These are phyloP conservation scores for cattle (Bos taurus) DNA, from an alignment of 2,113 vertebrate species.

Conservation along the genomic window DNA sequence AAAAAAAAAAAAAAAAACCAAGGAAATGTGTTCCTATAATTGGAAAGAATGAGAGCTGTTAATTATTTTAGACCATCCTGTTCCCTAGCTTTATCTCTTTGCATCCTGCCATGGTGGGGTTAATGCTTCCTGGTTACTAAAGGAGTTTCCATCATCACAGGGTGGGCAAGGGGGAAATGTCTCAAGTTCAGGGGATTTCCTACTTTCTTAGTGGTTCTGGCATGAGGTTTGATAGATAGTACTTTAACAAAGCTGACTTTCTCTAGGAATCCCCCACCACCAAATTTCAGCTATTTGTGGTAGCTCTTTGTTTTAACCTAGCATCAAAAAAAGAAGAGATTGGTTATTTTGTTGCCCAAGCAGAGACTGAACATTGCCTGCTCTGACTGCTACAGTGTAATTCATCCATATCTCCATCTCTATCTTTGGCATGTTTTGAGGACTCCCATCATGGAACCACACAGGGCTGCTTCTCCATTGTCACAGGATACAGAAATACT, in stretches of 20 bases:
- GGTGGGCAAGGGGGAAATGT: background rate
- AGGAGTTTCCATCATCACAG: background rate
- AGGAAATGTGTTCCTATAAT: background rate
- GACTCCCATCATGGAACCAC: background rate
- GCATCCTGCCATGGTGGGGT: background rate
- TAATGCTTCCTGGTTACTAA: background rate
- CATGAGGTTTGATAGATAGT: slow-evolving; percentile 1
- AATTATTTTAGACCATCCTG: background rate
- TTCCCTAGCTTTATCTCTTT: background rate
- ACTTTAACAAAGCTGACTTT: background rate
- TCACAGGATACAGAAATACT: background rate
- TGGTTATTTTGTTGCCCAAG: background rate
- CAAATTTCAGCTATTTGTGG: background rate
- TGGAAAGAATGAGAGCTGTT: background rate
- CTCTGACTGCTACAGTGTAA: background rate
- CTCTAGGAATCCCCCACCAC: background rate
- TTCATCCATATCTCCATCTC: background rate
- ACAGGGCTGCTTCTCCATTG: background rate
- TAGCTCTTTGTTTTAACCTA: slow-evolving; percentile 15
- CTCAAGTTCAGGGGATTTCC: background rate
- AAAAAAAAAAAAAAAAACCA: background rate
- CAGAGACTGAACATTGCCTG: background rate
- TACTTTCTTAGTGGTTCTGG: background rate
- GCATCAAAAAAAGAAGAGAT: background rate
- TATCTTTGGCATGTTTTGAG: background rate